Evolutionary conservation across 2,113 vertebrate genomes (phyloP), one percentile per base, ranked within the genome.

Genomic region (Aegotheles bennettii): DNA sequence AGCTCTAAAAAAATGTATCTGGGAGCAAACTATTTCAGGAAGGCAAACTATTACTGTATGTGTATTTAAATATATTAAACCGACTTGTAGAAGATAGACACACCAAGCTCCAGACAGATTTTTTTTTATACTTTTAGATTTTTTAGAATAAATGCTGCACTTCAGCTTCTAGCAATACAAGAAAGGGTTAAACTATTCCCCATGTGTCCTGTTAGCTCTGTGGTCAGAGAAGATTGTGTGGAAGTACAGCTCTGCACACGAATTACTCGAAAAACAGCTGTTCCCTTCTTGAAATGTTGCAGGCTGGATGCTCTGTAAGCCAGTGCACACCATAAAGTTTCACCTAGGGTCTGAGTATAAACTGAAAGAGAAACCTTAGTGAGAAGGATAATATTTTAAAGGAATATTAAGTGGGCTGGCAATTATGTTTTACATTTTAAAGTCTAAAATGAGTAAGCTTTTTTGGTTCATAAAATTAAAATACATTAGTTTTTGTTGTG

Each of bases 71-170:
- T 6, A 11, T 26, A 54, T 61, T 36, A 23, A 53, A 40, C 1
- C 1, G n/a, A 45, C 19, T 7, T 19, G 16, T 1, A 47, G 16
- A 48, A 84, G 19, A 11, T 0, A 53, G 24, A 28, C 29, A 18
- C 13, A 21, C 6, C 6, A 35, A 60, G 31, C 11, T 47, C 20
- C 45, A 78, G 21, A 17, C 2, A 0, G 10, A 43, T 11, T 45
- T 11, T 42, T 42, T 28, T 45, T 3, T 38, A 20, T 13, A 8
- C 14, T 45, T 5, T n/a, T n/a, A n/a, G n/a, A n/a, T n/a, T n/a
- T 26, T 42, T 56, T 16, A 51, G 26, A 54, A 71, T 19, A 73
- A 87, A 81, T 18, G 20, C 13, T 48, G 5, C 7, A 1, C 19
- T 84, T 68, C 16, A 31, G 26, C 18, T 31, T 56, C 59, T 65